Percentiles rank a stretch among this genome's conserved stretches.
Conservation (phyloP, 2,888 invertebrate genomes). For the Pterobdella sp. region DNA sequence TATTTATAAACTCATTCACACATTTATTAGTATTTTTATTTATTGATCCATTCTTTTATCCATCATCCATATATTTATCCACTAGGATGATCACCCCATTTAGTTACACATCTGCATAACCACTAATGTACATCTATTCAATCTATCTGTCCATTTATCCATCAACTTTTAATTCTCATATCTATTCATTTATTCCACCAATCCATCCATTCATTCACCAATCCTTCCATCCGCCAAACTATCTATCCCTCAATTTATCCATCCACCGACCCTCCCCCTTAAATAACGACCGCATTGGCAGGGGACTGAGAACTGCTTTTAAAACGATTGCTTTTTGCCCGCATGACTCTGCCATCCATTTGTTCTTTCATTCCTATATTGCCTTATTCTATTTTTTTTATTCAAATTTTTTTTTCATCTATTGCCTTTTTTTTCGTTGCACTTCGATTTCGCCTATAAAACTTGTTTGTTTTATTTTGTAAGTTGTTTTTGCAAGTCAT, state of each 20-base stretch:
- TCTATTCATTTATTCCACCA: not conserved
- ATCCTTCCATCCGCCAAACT: not conserved
- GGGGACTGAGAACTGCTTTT: not conserved
- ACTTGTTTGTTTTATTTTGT: too few species aligned
- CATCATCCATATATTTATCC: not conserved
- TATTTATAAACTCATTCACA: not conserved
- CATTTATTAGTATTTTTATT: not conserved
- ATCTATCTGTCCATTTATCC: not conserved
- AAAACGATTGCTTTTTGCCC: not conserved
- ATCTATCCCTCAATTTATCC: too few species aligned
- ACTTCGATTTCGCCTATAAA: too few species aligned
- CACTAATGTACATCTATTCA: not conserved
- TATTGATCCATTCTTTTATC: not conserved
- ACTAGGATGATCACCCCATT: not conserved
- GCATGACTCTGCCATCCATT: too few species aligned
- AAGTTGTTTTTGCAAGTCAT: too few species aligned
- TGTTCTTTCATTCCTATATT: too few species aligned
- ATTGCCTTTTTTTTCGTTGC: too few species aligned
- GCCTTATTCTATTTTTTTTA: too few species aligned
- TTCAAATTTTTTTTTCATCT: too few species aligned
- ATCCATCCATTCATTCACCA: not conserved
- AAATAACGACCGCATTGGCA: not conserved
- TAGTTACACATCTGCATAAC: not conserved
- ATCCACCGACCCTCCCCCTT: too few species aligned
- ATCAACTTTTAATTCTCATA: not conserved